phyloP scores from a whole-genome alignment of 2,113 vertebrate species.

The Platysternon megacephalum region DNA sequence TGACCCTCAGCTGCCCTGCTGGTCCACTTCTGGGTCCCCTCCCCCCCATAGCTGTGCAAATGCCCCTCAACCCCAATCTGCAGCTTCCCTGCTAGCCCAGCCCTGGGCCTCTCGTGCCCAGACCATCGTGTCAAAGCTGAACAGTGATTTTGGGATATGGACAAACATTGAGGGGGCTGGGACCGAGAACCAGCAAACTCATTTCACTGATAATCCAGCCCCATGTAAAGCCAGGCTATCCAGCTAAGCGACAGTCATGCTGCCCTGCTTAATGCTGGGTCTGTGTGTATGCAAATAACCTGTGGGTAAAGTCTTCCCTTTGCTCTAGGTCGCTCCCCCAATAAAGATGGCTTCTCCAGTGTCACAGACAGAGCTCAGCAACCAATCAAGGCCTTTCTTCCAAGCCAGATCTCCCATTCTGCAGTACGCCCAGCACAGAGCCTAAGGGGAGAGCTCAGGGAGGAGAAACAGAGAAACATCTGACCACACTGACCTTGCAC shows the following conservation, averaged over 20 bases:
- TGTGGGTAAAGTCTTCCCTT: not conserved
- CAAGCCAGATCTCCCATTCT: accelerated
- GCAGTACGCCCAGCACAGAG: accelerated
- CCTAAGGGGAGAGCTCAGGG: not conserved
- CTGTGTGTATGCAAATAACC: not conserved
- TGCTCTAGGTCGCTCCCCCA: not conserved
- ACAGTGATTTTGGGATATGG: not conserved
- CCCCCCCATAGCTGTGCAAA: not conserved
- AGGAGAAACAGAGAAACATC: accelerated
- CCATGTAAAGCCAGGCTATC: not conserved
- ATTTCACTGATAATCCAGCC: not conserved
- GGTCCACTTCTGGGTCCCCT: too few relatives aligned
- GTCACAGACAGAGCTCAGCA: not conserved
- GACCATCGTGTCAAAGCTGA: not conserved
- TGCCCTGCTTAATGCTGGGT: not conserved
- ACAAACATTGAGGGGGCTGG: accelerated
- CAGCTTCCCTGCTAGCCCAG: accelerated
- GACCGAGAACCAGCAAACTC: not conserved
- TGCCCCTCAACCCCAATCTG: not conserved
- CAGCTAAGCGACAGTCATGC: too few relatives aligned
- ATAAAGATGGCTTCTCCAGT: not conserved
- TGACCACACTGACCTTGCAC: constrained; percentile 75
- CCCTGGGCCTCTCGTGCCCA: not conserved
- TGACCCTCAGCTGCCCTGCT: too few relatives aligned
- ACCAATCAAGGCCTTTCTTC: accelerated